A percentile compares a stretch with the other conserved stretches of the same genome.
Conservation (phyloP, 2,797 vertebrate species). For the Diceros bicornis region DNA sequence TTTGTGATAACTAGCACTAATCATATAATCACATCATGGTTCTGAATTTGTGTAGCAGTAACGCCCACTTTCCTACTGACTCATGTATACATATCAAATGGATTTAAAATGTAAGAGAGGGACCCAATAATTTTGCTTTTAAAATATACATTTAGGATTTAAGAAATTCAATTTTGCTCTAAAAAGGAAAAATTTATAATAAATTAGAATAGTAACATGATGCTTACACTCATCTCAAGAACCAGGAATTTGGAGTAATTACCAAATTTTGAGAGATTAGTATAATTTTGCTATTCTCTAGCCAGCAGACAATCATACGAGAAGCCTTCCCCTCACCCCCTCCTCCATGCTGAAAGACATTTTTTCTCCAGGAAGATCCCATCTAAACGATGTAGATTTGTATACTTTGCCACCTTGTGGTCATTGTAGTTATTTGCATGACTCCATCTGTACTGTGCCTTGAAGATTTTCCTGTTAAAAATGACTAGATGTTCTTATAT, state of each 20-base stretch:
- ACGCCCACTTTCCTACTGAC: constrained; percentile 60
- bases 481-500: not conserved
- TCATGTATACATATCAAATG: constrained; percentile 55
- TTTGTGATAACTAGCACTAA: constrained; percentile 75
- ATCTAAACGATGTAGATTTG: constrained; percentile 79
- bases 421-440: constrained; percentile 72
- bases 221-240: constrained; percentile 58
- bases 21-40: constrained; percentile 71
- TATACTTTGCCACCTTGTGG: constrained; percentile 89
- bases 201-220: constrained; percentile 71
- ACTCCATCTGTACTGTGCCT: not conserved
- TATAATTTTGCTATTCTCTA: constrained; percentile 69
- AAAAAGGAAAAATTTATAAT: constrained; percentile 62
- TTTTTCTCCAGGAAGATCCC: constrained; percentile 17
- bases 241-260: constrained; percentile 72
- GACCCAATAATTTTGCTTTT: constrained; percentile 72
- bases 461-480: not conserved
- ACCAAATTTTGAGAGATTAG: constrained; percentile 69
- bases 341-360: constrained; percentile 18
- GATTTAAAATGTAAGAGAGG: constrained; percentile 55
- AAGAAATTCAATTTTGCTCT: constrained; percentile 70
- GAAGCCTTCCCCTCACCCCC: not conserved
- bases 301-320: constrained; percentile 52
- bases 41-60: constrained; percentile 73
- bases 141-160: constrained; percentile 69